Conservation (phyloP, 2,113 vertebrate genomes). For the Gymnarchus niloticus region DNA sequence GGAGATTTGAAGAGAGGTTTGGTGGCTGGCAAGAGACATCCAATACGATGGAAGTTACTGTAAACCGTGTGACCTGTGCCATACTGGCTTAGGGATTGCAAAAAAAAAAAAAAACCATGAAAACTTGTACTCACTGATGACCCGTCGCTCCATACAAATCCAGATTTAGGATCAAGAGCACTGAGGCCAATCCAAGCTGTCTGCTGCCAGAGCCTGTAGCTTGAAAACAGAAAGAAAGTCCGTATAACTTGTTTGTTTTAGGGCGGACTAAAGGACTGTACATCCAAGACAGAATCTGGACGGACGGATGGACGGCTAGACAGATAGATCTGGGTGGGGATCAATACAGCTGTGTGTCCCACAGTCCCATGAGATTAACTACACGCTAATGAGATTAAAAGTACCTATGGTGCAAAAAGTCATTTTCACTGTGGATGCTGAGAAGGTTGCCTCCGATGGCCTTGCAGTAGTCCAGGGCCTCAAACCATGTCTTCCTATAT, state of each 20-base stretch:
- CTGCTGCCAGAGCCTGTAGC: neutral
- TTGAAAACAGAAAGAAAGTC: neutral
- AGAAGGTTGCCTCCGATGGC: slow-evolving; percentile 78
- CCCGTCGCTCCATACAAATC: slow-evolving; percentile 79
- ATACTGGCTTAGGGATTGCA: neutral
- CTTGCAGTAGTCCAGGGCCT: slow-evolving; percentile 75
- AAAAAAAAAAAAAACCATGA: neutral
- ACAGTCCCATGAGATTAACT: neutral
- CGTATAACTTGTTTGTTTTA: slow-evolving; percentile 26
- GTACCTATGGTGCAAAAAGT: slow-evolving; percentile 35
- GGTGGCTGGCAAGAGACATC: neutral
- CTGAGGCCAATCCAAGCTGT: slow-evolving; percentile 72
- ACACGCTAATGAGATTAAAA: neutral
- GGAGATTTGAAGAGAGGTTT: neutral
- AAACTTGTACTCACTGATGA: slow-evolving; percentile 72
- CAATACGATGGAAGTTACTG: neutral
- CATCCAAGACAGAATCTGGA: slow-evolving; percentile 11
- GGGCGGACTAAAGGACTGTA: slow-evolving; percentile 30
- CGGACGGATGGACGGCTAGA: no score
- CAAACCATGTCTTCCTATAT: slow-evolving; percentile 77
- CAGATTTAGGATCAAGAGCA: slow-evolving; percentile 61
- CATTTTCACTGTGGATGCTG: slow-evolving; percentile 62
- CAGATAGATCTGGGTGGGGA: no score
- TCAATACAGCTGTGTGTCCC: no score
- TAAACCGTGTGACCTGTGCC: neutral